Evolutionary conservation across 2,113 vertebrate genomes (phyloP).

Genomic region (Dascyllus trimaculatus): DNA sequence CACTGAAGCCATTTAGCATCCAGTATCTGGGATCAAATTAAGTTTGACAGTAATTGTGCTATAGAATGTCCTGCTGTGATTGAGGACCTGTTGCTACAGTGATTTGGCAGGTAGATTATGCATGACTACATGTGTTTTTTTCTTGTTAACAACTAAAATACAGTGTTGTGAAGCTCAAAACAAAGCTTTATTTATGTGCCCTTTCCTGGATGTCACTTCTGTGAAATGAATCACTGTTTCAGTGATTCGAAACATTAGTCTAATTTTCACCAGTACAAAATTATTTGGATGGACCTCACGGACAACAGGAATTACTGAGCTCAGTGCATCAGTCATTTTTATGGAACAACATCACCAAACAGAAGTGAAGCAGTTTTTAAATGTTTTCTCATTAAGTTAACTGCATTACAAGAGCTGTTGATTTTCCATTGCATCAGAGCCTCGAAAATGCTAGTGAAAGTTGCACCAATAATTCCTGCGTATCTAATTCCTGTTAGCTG

Average conservation of each 20-base stretch:
- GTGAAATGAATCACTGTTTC: constrained; percentile 1
- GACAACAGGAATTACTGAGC: background rate
- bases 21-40: constrained; percentile 21
- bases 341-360: background rate
- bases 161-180: background rate
- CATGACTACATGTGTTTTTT: too few species aligned
- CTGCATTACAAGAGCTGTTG: constrained; percentile 19
- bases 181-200: background rate
- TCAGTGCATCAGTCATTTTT: constrained; percentile 1
- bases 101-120: constrained; percentile 12
- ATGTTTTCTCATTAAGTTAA: constrained; percentile 16
- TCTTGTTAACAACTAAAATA: too few species aligned
- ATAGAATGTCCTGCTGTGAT: background rate
- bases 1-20: constrained; percentile 12
- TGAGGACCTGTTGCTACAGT: background rate
- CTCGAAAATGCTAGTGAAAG: constrained; percentile 25
- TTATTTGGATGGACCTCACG: background rate
- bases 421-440: constrained; percentile 37
- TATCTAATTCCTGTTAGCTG: constrained; percentile 45
- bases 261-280: background rate
- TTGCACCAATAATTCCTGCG: constrained; percentile 47
- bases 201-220: constrained; percentile 5
- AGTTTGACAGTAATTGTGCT: constrained; percentile 23
- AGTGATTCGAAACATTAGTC: background rate
- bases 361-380: constrained; percentile 17